Conservation (phyloP, 2,888 invertebrate genomes). For the Lobophora halterata region DNA sequence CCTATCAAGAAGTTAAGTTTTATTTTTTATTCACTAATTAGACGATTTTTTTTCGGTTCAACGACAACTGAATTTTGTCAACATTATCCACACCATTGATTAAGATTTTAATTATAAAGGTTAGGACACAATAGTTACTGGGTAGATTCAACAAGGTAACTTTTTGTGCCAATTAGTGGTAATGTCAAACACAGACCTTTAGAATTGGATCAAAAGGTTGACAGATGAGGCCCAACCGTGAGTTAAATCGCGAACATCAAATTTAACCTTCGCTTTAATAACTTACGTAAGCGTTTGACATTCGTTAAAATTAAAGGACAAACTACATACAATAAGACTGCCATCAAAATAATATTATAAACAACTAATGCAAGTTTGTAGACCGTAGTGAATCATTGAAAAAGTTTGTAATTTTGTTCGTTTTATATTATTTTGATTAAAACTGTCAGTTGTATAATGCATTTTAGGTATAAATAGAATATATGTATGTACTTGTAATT, state of each 20-base stretch:
- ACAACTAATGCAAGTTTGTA: conserved; percentile 1
- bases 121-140: background rate
- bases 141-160: background rate
- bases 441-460: too few species aligned
- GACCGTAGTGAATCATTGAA: too few species aligned
- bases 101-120: background rate
- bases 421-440: too few species aligned
- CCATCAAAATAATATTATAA: conserved; percentile 7
- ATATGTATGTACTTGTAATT: too few species aligned
- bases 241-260: conserved; percentile 32
- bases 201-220: conserved; percentile 27
- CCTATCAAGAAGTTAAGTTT: too few species aligned
- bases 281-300: conserved; percentile 20
- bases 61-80: too few species aligned
- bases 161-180: conserved; percentile 22
- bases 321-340: conserved; percentile 7
- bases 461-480: too few species aligned
- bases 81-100: background rate
- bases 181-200: conserved; percentile 26
- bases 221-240: conserved; percentile 28
- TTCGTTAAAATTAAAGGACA: conserved; percentile 17
- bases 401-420: too few species aligned
- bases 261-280: conserved; percentile 36
- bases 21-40: too few species aligned
- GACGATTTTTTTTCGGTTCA: too few species aligned